These are phyloP conservation scores for Pelecanus crispus DNA, from an alignment of 2,113 vertebrate genomes.

Conservation along the genomic window DNA sequence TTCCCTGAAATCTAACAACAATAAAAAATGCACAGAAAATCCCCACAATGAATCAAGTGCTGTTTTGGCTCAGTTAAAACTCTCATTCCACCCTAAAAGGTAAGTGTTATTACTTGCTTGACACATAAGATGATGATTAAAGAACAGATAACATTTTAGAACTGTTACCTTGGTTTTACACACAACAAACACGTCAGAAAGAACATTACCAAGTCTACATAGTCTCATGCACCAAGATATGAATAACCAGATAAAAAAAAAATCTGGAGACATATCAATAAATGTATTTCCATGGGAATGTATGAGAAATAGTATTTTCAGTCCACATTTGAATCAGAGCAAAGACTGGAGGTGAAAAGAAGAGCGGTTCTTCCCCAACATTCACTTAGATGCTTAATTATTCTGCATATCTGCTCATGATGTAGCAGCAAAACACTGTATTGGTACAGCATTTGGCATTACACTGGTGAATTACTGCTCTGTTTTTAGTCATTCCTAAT, in stretches of 20 bases:
- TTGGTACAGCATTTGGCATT: background rate
- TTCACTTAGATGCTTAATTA: background rate
- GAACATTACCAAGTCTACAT: background rate
- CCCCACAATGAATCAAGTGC: background rate
- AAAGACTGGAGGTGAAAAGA: background rate
- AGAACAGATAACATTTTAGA: background rate
- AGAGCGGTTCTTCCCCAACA: background rate
- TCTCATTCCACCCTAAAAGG: background rate
- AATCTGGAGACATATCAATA: background rate
- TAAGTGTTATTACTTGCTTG: background rate
- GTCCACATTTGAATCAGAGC: background rate
- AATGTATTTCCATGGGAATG: background rate
- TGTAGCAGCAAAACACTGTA: background rate
- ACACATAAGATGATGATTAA: background rate
- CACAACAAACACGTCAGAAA: background rate
- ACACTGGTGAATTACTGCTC: background rate
- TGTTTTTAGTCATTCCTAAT: background rate
- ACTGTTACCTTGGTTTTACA: background rate
- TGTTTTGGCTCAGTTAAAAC: background rate
- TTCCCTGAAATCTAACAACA: background rate
- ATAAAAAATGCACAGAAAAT: background rate
- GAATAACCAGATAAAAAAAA: background rate
- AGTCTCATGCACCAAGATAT: background rate
- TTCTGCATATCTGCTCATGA: background rate
- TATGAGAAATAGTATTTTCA: background rate